phyloP scores from a whole-genome alignment of 2,113 vertebrate genomes.

The Daphoenositta chrysoptera region DNA sequence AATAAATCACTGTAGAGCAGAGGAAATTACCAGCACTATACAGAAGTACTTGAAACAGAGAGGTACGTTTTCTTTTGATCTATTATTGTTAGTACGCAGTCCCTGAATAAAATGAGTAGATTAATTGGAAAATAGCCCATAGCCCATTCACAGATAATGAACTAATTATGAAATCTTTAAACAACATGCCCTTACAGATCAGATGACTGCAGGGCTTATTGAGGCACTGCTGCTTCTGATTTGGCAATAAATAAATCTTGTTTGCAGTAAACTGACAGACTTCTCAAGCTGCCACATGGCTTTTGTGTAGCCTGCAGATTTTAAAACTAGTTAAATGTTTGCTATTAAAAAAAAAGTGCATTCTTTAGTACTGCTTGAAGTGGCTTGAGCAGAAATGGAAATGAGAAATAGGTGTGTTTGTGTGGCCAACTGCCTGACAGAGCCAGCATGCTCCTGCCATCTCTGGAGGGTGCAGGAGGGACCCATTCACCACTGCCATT shows the following conservation, averaged over 20 bases:
- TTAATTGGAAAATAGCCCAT: conserved; percentile 22
- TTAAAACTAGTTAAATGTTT: conserved; percentile 32
- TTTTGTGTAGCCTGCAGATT: background rate
- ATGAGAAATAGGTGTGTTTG: background rate
- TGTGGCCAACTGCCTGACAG: background rate
- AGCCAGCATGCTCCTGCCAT: background rate
- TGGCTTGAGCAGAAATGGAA: conserved; percentile 30
- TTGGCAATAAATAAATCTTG: background rate
- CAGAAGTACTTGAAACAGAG: background rate
- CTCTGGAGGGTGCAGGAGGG: background rate
- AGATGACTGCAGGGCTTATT: background rate
- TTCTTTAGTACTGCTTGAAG: background rate
- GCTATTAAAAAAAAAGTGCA: background rate
- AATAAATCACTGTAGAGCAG: background rate
- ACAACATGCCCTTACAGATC: background rate
- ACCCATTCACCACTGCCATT: background rate
- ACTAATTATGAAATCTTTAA: background rate
- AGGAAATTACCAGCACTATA: background rate
- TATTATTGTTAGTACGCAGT: background rate
- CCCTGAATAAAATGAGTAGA: background rate
- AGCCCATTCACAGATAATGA: background rate
- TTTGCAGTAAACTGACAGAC: background rate
- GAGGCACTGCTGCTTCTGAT: background rate
- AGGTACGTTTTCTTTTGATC: conserved; percentile 1
- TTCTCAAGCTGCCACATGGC: background rate